phyloP scores from a whole-genome alignment of 2,888 invertebrate species.

The Dryomyza anilis region DNA sequence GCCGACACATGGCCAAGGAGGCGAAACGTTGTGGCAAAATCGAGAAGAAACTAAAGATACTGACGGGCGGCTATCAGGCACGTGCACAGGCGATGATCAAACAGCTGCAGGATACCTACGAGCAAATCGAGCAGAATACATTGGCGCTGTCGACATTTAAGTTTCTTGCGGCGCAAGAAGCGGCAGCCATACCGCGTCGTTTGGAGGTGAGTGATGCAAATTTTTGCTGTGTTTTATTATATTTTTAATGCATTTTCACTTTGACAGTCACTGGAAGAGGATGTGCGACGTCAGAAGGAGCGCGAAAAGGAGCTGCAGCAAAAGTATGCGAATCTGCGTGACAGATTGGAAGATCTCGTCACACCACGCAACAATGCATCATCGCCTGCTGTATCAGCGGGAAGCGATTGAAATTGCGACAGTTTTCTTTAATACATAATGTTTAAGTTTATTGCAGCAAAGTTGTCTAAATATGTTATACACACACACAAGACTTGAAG shows the following conservation, averaged over 20 bases:
- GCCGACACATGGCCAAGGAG: constrained; percentile 94
- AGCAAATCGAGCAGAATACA: constrained; percentile 88
- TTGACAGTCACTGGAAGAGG: constrained; percentile 84
- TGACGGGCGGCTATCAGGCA: constrained; percentile 89
- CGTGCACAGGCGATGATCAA: constrained; percentile 85
- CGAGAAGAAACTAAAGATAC: constrained; percentile 94
- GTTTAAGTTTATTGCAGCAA: background rate
- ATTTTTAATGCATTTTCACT: background rate
- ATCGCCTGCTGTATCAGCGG: too few species aligned
- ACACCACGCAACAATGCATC: background rate
- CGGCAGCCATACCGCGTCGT: constrained; percentile 86
- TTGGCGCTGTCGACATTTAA: constrained; percentile 90
- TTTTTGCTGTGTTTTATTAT: background rate
- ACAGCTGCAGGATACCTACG: constrained; percentile 83
- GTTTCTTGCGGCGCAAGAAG: constrained; percentile 87
- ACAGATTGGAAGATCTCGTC: constrained; percentile 61
- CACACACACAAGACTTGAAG: too few species aligned
- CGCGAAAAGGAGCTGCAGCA: constrained; percentile 87
- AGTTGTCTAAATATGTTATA: too few species aligned
- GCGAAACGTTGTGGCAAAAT: constrained; percentile 96
- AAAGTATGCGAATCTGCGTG: constrained; percentile 77
- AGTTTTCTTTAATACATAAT: background rate
- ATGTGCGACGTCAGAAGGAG: constrained; percentile 89
- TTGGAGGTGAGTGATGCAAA: constrained; percentile 72
- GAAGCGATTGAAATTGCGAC: too few species aligned